Conservation (phyloP, 2,113 vertebrate genomes). For the Cryptoleucopteryx plumbea region DNA sequence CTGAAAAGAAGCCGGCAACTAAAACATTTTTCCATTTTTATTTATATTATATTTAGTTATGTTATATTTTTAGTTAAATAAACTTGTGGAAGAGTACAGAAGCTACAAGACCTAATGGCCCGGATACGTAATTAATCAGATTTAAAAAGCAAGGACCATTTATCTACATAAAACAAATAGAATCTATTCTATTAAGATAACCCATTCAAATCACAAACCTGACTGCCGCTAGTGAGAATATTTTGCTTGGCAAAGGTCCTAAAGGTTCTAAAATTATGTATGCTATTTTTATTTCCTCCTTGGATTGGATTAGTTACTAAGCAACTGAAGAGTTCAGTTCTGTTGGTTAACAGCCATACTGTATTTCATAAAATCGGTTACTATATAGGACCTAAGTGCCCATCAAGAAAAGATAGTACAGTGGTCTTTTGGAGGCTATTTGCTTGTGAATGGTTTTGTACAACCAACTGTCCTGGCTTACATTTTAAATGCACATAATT, state of each 20-base stretch:
- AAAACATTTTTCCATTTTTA: constrained; percentile 17
- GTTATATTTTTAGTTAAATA: constrained; percentile 32
- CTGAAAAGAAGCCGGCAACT: constrained; percentile 24
- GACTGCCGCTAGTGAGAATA: constrained; percentile 69
- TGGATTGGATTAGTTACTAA: constrained; percentile 79
- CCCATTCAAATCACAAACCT: constrained; percentile 64
- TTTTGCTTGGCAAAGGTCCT: constrained; percentile 73
- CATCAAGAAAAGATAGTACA: background rate
- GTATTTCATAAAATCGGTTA: constrained; percentile 55
- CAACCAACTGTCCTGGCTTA: background rate
- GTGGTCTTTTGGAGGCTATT: background rate
- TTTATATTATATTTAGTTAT: constrained; percentile 4
- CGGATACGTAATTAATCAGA: background rate
- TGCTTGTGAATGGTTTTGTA: background rate
- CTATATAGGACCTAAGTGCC: background rate
- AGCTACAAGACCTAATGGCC: background rate
- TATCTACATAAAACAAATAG: constrained; percentile 27
- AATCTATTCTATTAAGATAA: constrained; percentile 50
- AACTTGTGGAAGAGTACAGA: background rate
- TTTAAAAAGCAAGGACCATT: background rate
- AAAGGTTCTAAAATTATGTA: constrained; percentile 77
- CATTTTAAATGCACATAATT: background rate
- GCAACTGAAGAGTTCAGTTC: constrained; percentile 77
- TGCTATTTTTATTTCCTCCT: constrained; percentile 78
- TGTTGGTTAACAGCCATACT: constrained; percentile 72